phyloP scores from a whole-genome alignment of 2,113 vertebrate species.

The Ctenomys sociabilis region DNA sequence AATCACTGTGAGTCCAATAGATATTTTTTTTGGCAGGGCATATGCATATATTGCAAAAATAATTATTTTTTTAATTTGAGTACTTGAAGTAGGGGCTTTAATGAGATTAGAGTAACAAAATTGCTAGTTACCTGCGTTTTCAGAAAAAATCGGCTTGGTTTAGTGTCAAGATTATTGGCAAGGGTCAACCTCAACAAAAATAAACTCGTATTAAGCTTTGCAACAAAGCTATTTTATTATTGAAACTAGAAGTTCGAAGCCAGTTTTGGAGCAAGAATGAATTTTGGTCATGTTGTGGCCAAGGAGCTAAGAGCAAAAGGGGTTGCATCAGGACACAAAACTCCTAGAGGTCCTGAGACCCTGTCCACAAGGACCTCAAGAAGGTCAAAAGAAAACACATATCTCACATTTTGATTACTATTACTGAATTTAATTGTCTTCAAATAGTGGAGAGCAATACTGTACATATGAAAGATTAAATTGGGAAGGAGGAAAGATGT shows the following conservation, averaged over 20 bases:
- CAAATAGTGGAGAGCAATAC: neutral
- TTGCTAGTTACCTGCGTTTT: neutral
- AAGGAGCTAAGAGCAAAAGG: neutral
- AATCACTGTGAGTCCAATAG: neutral
- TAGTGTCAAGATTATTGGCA: neutral
- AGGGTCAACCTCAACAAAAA: neutral
- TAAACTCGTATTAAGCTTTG: neutral
- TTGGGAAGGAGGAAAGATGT: neutral
- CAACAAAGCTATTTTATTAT: constrained; percentile 23
- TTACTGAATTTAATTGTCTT: constrained; percentile 37
- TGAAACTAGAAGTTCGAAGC: neutral
- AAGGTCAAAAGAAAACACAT: neutral
- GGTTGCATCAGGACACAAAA: neutral
- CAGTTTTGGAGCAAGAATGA: neutral
- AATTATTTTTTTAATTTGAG: constrained; percentile 7
- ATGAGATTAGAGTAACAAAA: neutral
- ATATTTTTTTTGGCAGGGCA: neutral
- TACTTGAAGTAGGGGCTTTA: neutral
- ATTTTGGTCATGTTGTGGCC: neutral
- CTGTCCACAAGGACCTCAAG: neutral
- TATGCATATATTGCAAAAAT: neutral
- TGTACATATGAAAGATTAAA: neutral
- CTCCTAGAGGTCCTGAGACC: neutral
- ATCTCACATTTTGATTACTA: neutral
- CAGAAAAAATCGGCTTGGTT: constrained; percentile 43